Base-by-base conservation (phyloP, 2,888 invertebrate genomes). In the Iselma pallidipennis region DNA sequence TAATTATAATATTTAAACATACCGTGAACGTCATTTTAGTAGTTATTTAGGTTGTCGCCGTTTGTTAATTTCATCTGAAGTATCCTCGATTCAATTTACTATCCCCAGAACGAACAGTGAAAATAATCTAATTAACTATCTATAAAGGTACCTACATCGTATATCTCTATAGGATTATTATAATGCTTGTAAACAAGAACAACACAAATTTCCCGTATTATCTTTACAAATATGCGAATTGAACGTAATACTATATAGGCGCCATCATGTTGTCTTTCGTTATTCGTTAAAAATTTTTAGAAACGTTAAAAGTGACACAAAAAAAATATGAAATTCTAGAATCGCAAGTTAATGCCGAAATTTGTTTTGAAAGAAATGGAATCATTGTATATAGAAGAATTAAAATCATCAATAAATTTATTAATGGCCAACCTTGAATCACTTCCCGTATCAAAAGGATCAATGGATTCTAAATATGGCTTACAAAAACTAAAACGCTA, bases 311-410 rank as follows among this genome's bases (percentile, higher is more conserved):
- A 58, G 33, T 51, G 28, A 31, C 28, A 53, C 29, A 31, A 29
- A 26, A 52, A 42, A 42, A 21, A 21, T 14, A 57, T 25, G 49
- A 45, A 50, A 55, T 64, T 64, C 28, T 82, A 95, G 94, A 96
- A 97, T 83, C 91, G 96, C 74, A 96, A 96, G 84, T 83, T 98
- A 78, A 96, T 97, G 95, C 99, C 99, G 73, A 97, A 96, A 86
- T 99, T 99, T 86, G 97, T 99, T 68, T 88, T 99, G 74, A 99
- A 99, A 88, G 99, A 99, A 85, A 99, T 99, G 99, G 99, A 99
- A 85, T 95, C 96, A 56, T 88, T 99, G 78, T 99, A 97, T 86
- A 92, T 98, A 78, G 99, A 99, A 86, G 99, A 99, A 84, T 85
- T 97, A 78, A 96, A 97, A 83, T 92, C 97, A 63, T 96, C 97